phyloP scores from a whole-genome alignment of 2,113 vertebrate species.

The Hipposideros armiger region DNA sequence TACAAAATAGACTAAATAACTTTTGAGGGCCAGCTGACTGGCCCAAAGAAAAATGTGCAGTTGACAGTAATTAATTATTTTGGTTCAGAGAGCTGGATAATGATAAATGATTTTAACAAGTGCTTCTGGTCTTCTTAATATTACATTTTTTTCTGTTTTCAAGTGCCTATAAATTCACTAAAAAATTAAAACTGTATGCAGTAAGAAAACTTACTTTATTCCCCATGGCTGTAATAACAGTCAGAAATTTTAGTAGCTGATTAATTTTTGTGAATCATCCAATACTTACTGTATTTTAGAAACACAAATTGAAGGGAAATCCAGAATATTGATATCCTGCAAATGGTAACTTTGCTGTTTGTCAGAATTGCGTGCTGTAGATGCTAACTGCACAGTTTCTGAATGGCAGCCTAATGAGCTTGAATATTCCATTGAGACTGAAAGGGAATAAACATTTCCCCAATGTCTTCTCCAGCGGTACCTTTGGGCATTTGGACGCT shows the following conservation, averaged over 20 bases:
- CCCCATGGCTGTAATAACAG: neutral
- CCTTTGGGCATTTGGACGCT: neutral
- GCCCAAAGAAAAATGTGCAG: neutral
- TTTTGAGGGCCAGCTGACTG: slow-evolving; percentile 54
- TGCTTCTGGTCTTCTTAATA: neutral
- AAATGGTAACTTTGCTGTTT: slow-evolving; percentile 51
- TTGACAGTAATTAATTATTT: slow-evolving; percentile 21
- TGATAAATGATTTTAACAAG: neutral
- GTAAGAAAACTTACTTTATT: slow-evolving; percentile 22
- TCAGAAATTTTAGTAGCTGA: slow-evolving; percentile 37
- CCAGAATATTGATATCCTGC: slow-evolving; percentile 47
- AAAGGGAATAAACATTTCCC: neutral
- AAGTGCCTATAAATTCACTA: neutral
- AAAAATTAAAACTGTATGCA: neutral
- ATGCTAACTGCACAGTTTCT: neutral
- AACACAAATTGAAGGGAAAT: slow-evolving; percentile 56
- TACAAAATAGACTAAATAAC: slow-evolving; percentile 69
- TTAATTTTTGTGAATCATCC: slow-evolving; percentile 63
- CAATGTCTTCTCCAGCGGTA: slow-evolving; percentile 26
- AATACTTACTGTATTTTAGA: slow-evolving; percentile 49
- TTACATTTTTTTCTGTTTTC: neutral
- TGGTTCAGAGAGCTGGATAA: neutral
- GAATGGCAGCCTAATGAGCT: slow-evolving; percentile 51
- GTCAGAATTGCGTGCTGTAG: slow-evolving; percentile 15
- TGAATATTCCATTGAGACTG: neutral